These are phyloP conservation scores for Plodia interpunctella DNA, from an alignment of 1,140 invertebrate species.

Conservation along the genomic window DNA sequence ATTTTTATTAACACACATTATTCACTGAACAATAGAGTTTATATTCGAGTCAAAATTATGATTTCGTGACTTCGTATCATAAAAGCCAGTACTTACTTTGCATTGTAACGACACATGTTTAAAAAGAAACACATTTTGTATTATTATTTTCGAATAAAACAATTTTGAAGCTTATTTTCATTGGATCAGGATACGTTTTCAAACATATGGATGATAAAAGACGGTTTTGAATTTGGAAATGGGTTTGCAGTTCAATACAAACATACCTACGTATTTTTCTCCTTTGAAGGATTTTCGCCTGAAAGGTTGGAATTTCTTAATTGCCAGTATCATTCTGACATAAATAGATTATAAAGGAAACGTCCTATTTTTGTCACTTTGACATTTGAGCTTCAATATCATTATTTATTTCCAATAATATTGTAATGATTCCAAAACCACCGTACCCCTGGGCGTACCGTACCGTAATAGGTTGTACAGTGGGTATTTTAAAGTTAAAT, in stretches of 20 bases:
- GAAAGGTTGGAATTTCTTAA: background rate
- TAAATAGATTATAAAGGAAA: too few species aligned
- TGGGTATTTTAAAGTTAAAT: too few species aligned
- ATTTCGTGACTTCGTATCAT: constrained; percentile 19
- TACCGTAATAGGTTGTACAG: too few species aligned
- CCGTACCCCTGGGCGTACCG: too few species aligned
- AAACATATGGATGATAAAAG: background rate
- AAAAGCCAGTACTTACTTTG: constrained; percentile 15
- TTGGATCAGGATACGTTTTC: background rate
- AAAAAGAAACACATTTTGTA: constrained; percentile 16
- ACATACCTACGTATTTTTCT: background rate
- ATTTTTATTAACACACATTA: background rate
- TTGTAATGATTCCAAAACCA: too few species aligned
- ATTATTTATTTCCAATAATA: too few species aligned
- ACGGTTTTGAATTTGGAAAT: background rate
- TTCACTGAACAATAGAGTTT: background rate
- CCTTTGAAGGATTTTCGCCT: background rate
- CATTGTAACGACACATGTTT: constrained; percentile 26
- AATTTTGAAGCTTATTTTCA: background rate
- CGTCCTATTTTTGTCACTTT: too few species aligned
- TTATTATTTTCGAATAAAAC: background rate
- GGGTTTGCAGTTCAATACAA: background rate
- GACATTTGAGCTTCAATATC: too few species aligned
- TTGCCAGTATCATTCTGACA: too few species aligned
- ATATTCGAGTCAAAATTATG: background rate